Base-by-base conservation (phyloP, 2,888 invertebrate genomes). In the Polyploca ridens region DNA sequence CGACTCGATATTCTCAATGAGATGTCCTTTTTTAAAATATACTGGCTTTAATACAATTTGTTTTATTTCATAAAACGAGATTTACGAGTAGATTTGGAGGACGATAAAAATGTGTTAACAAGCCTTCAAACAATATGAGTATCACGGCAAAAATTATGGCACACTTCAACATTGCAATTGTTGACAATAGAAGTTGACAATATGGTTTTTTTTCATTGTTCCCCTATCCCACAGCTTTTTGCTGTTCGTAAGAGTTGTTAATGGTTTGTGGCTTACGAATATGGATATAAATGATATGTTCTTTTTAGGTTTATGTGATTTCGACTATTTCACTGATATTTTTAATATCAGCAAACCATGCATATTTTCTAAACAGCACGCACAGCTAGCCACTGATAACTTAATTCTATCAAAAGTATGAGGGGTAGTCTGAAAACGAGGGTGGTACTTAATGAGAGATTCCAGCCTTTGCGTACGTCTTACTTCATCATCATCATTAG, bases 51-150 rank as follows among this genome's bases (percentile, higher is more conserved):
- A 13, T 33, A 13, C 13, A 6, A n/a, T 58, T 33, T 19, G 33
- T 33, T 58, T 33, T 35, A 16, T n/a, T 35, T 35, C 33, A 38
- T 19, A 60, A 60, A 33, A 14, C 38, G 60, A 60, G 60, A 41
- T 61, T 61, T 41, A 41, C 41, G 27, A 61, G 41, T 41, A 41
- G 19, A 61, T 41, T 27, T 27, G 14, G 41, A 38, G 14, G 13
- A 61, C 61, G 27, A 60, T 60, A 38, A 41, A 61, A 61, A 61
- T 61, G 44, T 61, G 61, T 44, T 61, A 61, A 61, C 61, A 61
- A 27, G 61, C 41, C 54, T 8, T 41, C 27, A 61, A 61, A 61
- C 13, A 61, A 61, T 60, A 60, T 61, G 61, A 61, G 61, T 1
- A 5, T 54, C 61, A 27, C 61, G 5, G 44, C 41, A 19, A 61